Percentiles rank a stretch among this genome's conserved stretches.
Conservation (phyloP, 2,797 vertebrate genomes). For the Numenius phaeopus region DNA sequence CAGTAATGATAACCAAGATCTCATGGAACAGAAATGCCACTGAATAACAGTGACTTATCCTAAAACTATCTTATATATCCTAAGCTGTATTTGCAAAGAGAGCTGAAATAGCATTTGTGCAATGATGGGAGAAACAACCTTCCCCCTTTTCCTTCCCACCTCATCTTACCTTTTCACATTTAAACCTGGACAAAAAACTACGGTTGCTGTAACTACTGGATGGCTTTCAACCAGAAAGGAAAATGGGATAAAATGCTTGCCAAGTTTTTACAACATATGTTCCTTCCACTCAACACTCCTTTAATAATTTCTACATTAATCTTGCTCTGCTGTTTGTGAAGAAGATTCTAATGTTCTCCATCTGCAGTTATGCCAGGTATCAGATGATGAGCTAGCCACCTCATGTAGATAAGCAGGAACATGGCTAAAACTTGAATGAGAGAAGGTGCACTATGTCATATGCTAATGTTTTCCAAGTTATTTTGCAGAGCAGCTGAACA, state of each 20-base stretch:
- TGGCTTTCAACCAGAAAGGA: neutral
- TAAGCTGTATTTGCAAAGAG: neutral
- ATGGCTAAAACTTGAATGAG: neutral
- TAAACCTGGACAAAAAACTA: neutral
- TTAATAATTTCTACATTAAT: neutral
- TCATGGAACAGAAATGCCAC: neutral
- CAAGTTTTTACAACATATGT: neutral
- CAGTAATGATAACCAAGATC: neutral
- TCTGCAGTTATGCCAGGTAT: neutral
- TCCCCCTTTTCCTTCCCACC: neutral
- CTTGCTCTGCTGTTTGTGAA: neutral
- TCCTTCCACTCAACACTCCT: neutral
- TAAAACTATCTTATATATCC: neutral
- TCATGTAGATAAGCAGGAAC: neutral
- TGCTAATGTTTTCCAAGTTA: neutral
- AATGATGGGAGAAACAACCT: neutral
- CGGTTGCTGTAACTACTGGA: neutral
- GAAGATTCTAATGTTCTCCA: neutral
- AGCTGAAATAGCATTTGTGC: neutral
- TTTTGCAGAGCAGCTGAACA: neutral
- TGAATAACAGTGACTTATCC: neutral
- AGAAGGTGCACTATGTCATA: neutral
- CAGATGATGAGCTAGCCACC: neutral
- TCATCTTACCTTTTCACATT: neutral
- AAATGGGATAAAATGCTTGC: neutral